Evolutionary conservation across 2,113 vertebrate species (phyloP), one percentile per base, ranked within the genome.

Genomic region (Pteropus alecto): DNA sequence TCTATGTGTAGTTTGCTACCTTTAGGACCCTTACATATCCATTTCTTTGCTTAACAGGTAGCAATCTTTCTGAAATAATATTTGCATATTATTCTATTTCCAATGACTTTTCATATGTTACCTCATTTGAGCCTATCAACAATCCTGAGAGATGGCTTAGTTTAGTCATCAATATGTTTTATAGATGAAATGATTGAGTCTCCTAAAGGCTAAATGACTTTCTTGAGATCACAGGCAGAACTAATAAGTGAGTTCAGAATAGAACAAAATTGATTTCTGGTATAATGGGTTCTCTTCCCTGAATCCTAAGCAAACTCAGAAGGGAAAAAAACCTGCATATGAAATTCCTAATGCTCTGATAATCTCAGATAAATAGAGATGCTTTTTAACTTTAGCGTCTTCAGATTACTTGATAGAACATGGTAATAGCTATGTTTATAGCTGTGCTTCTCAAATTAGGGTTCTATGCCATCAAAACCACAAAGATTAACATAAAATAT

Each of bases 81-180:
- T 77, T 63, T 81, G 33, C 43, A 24, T 70, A 28, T 22, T 56
- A 46, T 83, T 68, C 35, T 58, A 68, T 87, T 94, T 83, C 76
- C 86, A 58, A 21, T 79, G 43, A 60, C 56, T 94, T 78, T 82
- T 83, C 43, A 51, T 73, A 81, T 41, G 14, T 90, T 68, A 56
- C 5, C 24, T 63, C 35, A 81, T 86, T 90, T 43, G 48, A 92
- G 76, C 48, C 68, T 58, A 60, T 67, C 19, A 46, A 61, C 12
- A 87, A 43, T 58, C 58, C 41, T 54, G 21, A 11, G 24, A 26
- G 22, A 63, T 6, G 28, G 33, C 68, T 76, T 38, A 35, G 41
- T 76, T 93, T 97, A 93, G 60, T 65, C 33, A 33, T 74, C 58
- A 88, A 14, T 28, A 7, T 91, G 21, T 56, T 93, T 93, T 84